Percentiles rank a stretch among this genome's conserved stretches.
These are phyloP conservation scores for Lacerta bilineata DNA, from an alignment of 2,797 vertebrate species.

Conservation along the genomic window DNA sequence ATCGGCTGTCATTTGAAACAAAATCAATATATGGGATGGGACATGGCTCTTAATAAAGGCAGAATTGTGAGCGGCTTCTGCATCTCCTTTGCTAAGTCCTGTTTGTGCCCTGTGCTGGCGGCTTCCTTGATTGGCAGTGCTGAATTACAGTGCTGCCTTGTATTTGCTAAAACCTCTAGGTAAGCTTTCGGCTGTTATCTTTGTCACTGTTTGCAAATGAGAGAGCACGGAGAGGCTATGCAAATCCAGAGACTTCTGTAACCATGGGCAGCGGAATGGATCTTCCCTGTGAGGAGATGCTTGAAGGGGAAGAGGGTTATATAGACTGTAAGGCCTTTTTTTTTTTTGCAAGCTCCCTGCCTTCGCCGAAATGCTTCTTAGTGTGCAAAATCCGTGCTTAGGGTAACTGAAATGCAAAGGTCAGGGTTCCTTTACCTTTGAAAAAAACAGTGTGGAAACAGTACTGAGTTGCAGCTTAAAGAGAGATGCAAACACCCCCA, in stretches of 20 bases:
- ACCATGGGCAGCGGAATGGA: neutral
- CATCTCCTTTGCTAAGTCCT: slow-evolving; percentile 59
- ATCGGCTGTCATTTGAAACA: slow-evolving; percentile 56
- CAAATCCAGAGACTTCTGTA: neutral
- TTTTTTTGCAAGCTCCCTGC: slow-evolving; percentile 4
- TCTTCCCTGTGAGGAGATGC: neutral
- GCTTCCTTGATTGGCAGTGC: slow-evolving; percentile 64
- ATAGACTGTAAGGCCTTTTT: too few species aligned
- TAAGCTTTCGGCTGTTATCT: slow-evolving; percentile 54
- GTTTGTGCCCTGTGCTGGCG: slow-evolving; percentile 66
- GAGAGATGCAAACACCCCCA: too few species aligned
- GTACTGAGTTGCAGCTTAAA: too few species aligned
- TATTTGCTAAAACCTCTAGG: slow-evolving; percentile 42
- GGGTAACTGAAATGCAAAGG: neutral
- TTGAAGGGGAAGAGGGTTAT: neutral
- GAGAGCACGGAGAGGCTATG: neutral
- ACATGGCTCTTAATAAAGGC: slow-evolving; percentile 56
- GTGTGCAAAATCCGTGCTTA: neutral
- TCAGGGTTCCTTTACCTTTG: neutral
- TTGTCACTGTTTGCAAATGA: slow-evolving; percentile 52
- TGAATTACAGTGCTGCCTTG: slow-evolving; percentile 60
- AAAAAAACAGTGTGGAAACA: neutral
- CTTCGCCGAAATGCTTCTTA: neutral
- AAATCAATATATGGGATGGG: slow-evolving; percentile 53
- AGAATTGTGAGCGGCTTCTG: slow-evolving; percentile 56